Percentiles rank a stretch among this genome's conserved stretches.
These are phyloP conservation scores for Laothoe populi DNA, from an alignment of 2,888 invertebrate species.

Conservation along the genomic window DNA sequence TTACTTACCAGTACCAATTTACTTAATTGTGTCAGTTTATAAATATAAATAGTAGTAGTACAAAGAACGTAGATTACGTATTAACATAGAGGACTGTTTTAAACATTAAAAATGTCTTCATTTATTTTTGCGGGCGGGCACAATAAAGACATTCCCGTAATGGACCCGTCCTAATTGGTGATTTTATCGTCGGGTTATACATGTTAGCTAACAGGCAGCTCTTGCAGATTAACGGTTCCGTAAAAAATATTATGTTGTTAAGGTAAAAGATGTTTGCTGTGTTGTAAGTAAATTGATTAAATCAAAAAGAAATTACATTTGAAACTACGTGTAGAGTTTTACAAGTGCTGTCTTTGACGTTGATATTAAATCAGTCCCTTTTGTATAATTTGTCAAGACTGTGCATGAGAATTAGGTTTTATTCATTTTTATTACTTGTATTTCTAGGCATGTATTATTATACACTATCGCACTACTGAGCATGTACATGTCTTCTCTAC, in stretches of 20 bases:
- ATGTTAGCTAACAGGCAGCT: background rate
- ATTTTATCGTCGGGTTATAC: slow-evolving; percentile 1
- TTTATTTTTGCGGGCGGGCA: background rate
- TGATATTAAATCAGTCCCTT: too few species aligned
- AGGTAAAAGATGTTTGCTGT: background rate
- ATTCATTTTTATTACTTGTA: too few species aligned
- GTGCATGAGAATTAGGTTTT: too few species aligned
- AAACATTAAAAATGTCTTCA: background rate
- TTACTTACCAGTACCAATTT: too few species aligned
- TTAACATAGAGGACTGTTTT: background rate
- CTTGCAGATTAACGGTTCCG: background rate
- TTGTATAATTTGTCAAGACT: too few species aligned
- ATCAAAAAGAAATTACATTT: background rate
- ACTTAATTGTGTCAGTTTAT: too few species aligned
- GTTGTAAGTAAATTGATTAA: background rate
- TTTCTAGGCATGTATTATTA: too few species aligned
- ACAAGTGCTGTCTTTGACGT: background rate
- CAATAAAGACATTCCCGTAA: slow-evolving; percentile 14
- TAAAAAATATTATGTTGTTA: background rate
- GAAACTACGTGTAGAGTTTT: background rate
- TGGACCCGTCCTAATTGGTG: slow-evolving; percentile 8
- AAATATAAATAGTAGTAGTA: too few species aligned
- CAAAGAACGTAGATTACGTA: too few species aligned
- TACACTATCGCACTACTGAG: too few species aligned
- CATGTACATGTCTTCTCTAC: too few species aligned